phyloP scores from a whole-genome alignment of 2,797 vertebrate species.

The Distichodus sexfasciatus region DNA sequence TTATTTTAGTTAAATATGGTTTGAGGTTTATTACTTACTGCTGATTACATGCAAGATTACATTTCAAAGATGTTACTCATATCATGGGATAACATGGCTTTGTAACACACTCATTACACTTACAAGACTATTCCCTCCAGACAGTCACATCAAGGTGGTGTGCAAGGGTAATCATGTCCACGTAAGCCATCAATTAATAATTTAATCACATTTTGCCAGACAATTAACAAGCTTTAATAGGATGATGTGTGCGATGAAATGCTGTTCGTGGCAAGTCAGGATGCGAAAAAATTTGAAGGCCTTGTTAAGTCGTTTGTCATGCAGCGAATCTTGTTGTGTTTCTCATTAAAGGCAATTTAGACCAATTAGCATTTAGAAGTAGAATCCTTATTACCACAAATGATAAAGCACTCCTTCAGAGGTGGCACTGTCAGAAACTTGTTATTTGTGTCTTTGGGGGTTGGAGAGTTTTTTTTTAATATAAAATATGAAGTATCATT shows the following conservation, averaged over 20 bases:
- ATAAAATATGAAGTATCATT: background rate
- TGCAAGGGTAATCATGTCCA: slow-evolving; percentile 39
- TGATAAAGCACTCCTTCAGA: slow-evolving; percentile 32
- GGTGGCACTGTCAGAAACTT: background rate
- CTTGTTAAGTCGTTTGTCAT: slow-evolving; percentile 44
- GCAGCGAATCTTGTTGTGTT: slow-evolving; percentile 32
- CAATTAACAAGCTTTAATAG: slow-evolving; percentile 48
- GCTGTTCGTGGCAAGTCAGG: background rate
- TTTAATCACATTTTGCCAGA: slow-evolving; percentile 51
- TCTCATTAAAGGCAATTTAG: slow-evolving; percentile 45
- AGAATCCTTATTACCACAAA: slow-evolving; percentile 35
- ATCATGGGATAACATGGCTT: background rate
- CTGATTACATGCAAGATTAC: background rate
- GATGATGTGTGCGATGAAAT: slow-evolving; percentile 28
- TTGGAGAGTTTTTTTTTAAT: background rate
- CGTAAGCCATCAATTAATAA: slow-evolving; percentile 46
- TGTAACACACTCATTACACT: slow-evolving; percentile 31
- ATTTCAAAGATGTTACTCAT: background rate
- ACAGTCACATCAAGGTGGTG: slow-evolving; percentile 16
- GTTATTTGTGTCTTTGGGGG: slow-evolving; percentile 13
- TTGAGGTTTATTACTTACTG: too few relatives aligned
- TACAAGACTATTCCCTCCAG: slow-evolving; percentile 30
- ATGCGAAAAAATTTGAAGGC: slow-evolving; percentile 18
- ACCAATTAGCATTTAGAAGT: slow-evolving; percentile 41
- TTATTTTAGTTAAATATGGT: too few relatives aligned